phyloP scores from a whole-genome alignment of 2,888 invertebrate genomes.

The Campoletis raptor region DNA sequence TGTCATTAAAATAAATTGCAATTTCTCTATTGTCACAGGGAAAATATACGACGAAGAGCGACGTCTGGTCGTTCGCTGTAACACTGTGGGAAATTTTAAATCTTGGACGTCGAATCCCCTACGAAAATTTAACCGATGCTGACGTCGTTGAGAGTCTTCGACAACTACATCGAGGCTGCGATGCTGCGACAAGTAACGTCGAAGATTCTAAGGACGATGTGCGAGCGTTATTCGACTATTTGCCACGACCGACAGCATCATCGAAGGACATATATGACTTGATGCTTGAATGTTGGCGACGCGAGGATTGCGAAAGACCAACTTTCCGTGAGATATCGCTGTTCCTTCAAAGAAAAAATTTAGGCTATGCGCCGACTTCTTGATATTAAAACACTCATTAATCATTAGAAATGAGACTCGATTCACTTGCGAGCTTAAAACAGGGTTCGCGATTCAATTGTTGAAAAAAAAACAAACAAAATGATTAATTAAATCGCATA shows the following conservation, averaged over 20 bases:
- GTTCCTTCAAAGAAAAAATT: slow-evolving; percentile 91
- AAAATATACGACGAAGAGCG: slow-evolving; percentile 95
- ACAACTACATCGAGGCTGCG: slow-evolving; percentile 88
- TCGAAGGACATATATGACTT: slow-evolving; percentile 94
- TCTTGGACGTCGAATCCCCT: slow-evolving; percentile 91
- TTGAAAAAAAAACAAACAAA: slow-evolving; percentile 5
- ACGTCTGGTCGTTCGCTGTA: slow-evolving; percentile 96
- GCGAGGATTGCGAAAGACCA: slow-evolving; percentile 91
- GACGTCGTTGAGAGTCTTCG: slow-evolving; percentile 93
- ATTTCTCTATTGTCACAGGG: slow-evolving; percentile 86
- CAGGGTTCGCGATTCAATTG: slow-evolving; percentile 38
- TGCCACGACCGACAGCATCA: slow-evolving; percentile 89
- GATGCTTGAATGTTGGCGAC: slow-evolving; percentile 94
- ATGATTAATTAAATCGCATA: background rate
- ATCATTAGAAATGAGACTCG: slow-evolving; percentile 36
- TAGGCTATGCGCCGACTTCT: slow-evolving; percentile 87
- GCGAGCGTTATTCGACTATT: slow-evolving; percentile 85
- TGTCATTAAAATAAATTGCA: slow-evolving; percentile 17
- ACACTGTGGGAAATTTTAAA: slow-evolving; percentile 95
- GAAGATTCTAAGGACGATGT: slow-evolving; percentile 73
- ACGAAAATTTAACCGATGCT: slow-evolving; percentile 90
- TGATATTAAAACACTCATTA: slow-evolving; percentile 79
- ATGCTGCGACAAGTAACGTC: slow-evolving; percentile 75
- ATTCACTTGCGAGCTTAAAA: background rate
- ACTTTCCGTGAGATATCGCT: slow-evolving; percentile 93